Evolutionary conservation across 2,797 vertebrate genomes (phyloP), one percentile per base, ranked within the genome.

Genomic region (Buphagus erythrorhynchus): DNA sequence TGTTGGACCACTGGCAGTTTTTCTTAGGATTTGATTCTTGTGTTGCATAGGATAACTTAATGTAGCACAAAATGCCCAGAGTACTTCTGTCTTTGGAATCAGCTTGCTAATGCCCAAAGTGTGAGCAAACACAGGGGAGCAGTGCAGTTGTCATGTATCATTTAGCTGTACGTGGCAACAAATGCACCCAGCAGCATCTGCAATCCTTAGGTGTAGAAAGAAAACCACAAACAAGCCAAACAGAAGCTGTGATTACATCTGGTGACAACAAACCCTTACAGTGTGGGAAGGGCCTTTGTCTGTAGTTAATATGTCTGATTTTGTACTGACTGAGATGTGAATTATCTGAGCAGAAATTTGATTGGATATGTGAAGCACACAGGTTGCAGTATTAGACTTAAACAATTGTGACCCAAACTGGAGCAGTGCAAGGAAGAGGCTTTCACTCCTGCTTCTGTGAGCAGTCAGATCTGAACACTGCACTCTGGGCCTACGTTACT

Each of bases 1-100:
- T 76, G 81, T 96, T 95, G 85, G 76, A 92, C 93, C 24, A 38
- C 93, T 90, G 61, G 45, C 71, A 71, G 51, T 91, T 97, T 91
- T 97, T 97, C 61, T 82, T 93, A 82, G 75, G 90, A 40, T 93
- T 96, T 77, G 61, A 81, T 92, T 78, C 49, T 43, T 76, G 84
- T 95, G 93, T 96, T 90, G 58, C 89, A 59, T 49, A 74, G 95
- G 90, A 46, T 68, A 87, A 91, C 14, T 65, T 31, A 13, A 54
- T 33, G 81, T 94, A 94, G 86, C 78, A 93, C 81, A 93, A 92
- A 94, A 89, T 81, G 78, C 52, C 90, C 90, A 55, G 91, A 91
- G 80, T 75, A 67, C 26, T 95, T 86, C 73, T 81, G 88, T 85
- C 79, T 77, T 71, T 91, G 73, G 82, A 93, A 95, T 95, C 73